phyloP scores from a whole-genome alignment of 1,140 invertebrate genomes.

The Magallana ariakensis region DNA sequence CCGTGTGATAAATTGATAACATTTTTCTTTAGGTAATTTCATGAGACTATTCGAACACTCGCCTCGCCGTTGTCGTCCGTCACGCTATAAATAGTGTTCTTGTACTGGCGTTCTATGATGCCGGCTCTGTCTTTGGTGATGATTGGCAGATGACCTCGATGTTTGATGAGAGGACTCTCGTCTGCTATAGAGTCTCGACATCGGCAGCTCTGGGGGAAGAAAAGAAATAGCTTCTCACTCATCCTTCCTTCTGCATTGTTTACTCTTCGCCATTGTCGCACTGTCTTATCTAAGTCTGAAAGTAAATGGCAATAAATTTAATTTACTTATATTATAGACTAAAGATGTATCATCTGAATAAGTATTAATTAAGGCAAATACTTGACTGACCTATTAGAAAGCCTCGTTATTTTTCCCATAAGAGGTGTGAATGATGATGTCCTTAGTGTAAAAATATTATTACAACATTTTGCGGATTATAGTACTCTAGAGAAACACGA shows the following conservation, averaged over 20 bases:
- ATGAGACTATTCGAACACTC: no score
- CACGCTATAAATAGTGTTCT: conserved; percentile 23
- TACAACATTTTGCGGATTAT: no score
- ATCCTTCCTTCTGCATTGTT: neutral
- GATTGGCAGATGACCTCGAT: neutral
- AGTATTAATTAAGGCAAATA: no score
- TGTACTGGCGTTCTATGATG: neutral
- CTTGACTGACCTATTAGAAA: no score
- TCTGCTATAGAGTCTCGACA: conserved; percentile 10
- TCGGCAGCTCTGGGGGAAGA: conserved; percentile 24
- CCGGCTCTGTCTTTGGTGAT: conserved; percentile 10
- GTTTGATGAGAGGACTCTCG: neutral
- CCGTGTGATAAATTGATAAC: no score
- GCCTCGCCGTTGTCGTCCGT: neutral
- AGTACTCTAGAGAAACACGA: no score
- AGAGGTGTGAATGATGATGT: no score
- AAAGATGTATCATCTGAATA: no score
- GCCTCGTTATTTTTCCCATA: no score
- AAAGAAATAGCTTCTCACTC: conserved; percentile 13
- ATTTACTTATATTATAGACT: no score
- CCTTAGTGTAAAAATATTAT: no score
- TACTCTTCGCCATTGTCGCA: neutral
- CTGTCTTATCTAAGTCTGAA: neutral
- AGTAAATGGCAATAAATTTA: neutral
- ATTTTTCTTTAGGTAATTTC: no score